Percentiles rank a stretch among this genome's conserved stretches.
Evolutionary conservation across 2,113 vertebrate species (phyloP).

Genomic region (Sebastes fasciatus): DNA sequence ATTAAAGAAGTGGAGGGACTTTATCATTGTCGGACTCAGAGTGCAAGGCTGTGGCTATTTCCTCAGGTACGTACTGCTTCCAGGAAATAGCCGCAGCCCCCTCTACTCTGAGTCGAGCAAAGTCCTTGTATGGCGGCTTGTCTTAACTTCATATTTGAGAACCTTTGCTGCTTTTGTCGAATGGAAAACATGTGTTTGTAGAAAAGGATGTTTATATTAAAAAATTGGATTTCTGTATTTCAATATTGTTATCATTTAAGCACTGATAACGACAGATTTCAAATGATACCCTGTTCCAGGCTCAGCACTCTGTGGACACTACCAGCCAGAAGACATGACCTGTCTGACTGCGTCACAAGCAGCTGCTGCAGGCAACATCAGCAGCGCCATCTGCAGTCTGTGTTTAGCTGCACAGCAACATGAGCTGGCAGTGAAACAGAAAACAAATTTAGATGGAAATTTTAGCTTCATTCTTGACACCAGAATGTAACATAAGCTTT

Average conservation of each 20-base stretch:
- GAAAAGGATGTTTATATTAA: background rate
- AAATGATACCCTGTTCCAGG: background rate
- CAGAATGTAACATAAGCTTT: background rate
- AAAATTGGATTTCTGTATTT: too few relatives aligned
- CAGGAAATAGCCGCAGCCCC: too few relatives aligned
- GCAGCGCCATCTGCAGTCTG: slow-evolving; percentile 9
- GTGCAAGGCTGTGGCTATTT: too few relatives aligned
- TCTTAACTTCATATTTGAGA: background rate
- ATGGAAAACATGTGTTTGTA: background rate
- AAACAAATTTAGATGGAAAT: background rate
- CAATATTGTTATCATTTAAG: background rate
- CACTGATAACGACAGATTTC: background rate
- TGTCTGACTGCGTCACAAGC: background rate
- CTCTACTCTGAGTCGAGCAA: too few relatives aligned
- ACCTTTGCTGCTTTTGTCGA: background rate
- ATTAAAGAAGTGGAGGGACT: background rate
- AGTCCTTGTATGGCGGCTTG: background rate
- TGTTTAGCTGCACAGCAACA: background rate
- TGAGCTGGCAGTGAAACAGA: background rate
- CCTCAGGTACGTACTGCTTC: too few relatives aligned
- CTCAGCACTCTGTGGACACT: background rate
- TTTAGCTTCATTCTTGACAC: too few relatives aligned
- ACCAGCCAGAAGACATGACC: background rate
- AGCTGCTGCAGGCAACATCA: background rate
- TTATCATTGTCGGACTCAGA: too few relatives aligned